Base-by-base conservation (phyloP, 2,113 vertebrate species). In the Microcebus tavaratra region DNA sequence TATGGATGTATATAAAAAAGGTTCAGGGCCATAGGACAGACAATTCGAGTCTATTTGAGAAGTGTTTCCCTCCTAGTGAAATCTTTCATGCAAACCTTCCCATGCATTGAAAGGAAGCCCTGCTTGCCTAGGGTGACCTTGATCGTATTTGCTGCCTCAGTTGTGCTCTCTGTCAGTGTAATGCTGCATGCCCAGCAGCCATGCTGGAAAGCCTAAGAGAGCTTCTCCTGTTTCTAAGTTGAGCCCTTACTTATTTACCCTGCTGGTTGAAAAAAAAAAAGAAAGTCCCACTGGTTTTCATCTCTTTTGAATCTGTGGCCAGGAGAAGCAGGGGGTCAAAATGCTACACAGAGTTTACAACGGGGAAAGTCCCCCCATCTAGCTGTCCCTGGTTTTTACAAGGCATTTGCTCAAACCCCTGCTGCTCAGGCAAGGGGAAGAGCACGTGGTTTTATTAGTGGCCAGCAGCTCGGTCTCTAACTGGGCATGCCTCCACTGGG, bases 21-120 rank as follows among this genome's bases (percentile, higher is more conserved):
- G 15, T 93, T 96, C 79, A 2, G 53, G 82, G 97, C 97, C 97
- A 96, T 93, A 98, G 96, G 94, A 98, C 92, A 96, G 97, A 98
- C 90, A 95, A 97, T 97, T 96, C 96, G 97, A 93, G 95, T 85
- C 95, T 95, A 86, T 97, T 97, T 95, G 94, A 97, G 98, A 97
- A 97, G 94, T 5, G 88, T 93, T 93, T 97, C 93, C 91, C 70
- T 93, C 95, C 91, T 92, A 36, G 73, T 91, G 88, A 91, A 97
- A 96, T 88, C 94, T 97, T 95, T 95, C 81, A 85, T 92, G 85
- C 13, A 55, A 96, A 70, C 25, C 70, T 97, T 97, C 98, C 93
- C 80, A 79, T 31, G 50, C 67, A 96, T 75, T 94, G 65, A 96
- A 65, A 95, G 89, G 72, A 90, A 88, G 57, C 34, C 48, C 88